phyloP scores from a whole-genome alignment of 2,113 vertebrate genomes.

The Xenopus laevis region DNA sequence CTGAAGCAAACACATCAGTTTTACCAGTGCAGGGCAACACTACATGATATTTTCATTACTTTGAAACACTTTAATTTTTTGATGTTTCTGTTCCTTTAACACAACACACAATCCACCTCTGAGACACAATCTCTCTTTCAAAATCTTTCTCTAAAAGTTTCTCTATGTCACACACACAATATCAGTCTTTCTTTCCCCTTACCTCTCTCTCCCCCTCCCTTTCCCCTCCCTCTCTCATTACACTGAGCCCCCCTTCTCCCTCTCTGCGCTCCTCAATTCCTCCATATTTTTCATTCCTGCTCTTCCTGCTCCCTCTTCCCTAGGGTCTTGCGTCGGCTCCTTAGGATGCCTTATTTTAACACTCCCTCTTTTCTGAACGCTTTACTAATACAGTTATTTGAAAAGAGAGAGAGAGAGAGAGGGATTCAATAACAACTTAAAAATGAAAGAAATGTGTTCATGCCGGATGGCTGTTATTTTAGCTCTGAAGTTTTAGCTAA shows the following conservation, averaged over 20 bases:
- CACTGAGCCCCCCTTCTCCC: background rate
- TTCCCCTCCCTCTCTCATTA: background rate
- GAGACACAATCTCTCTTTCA: background rate
- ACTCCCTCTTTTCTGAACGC: constrained; percentile 8
- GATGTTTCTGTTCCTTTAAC: too few species aligned
- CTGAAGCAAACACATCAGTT: too few species aligned
- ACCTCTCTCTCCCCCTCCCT: background rate
- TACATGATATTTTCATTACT: too few species aligned
- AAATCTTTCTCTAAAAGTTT: background rate
- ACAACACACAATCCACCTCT: background rate
- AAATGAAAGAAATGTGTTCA: constrained; percentile 44
- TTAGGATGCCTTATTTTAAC: constrained; percentile 16
- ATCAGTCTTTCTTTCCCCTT: background rate
- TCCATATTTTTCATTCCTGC: constrained; percentile 31
- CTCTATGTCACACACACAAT: background rate
- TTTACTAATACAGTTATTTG: constrained; percentile 27
- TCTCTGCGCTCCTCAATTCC: constrained; percentile 3
- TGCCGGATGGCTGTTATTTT: constrained; percentile 37
- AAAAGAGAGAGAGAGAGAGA: background rate
- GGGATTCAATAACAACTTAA: constrained; percentile 31
- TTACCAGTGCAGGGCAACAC: too few species aligned
- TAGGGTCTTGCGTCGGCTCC: constrained; percentile 13
- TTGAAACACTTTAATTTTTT: too few species aligned
- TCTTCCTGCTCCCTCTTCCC: constrained; percentile 18
- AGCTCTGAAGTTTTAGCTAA: constrained; percentile 41